Evolutionary conservation across 2,797 vertebrate genomes (phyloP).

Genomic region (Falco berigora): DNA sequence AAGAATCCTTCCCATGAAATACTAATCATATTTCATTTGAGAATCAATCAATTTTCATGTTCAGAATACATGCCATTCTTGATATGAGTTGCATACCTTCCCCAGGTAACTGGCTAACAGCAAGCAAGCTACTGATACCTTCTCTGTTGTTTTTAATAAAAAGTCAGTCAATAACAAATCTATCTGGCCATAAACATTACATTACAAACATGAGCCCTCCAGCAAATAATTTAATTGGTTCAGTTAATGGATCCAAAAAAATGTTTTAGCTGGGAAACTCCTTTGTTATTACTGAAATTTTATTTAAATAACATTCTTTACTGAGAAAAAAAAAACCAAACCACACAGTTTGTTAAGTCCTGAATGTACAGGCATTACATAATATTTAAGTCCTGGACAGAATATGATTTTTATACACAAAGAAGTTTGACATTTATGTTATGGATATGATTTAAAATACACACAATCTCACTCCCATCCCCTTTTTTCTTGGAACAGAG

Average conservation of each 20-base stretch:
- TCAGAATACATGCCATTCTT: not conserved
- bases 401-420: not conserved
- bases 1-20: not conserved
- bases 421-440: not conserved
- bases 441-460: not conserved
- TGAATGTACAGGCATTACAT: not conserved
- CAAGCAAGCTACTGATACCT: not conserved
- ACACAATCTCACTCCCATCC: not conserved
- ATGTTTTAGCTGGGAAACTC: not conserved
- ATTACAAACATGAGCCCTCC: not conserved
- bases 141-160: not conserved
- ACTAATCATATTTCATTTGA: not conserved
- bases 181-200: not conserved
- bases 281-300: not conserved
- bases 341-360: not conserved
- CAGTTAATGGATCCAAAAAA: not conserved
- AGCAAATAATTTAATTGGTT: slow-evolving; percentile 3
- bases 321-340: not conserved
- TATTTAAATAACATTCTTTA: not conserved
- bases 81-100: not conserved
- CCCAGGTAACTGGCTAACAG: not conserved
- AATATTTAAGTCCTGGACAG: not conserved
- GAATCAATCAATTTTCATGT: not conserved
- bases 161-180: slow-evolving; percentile 1
- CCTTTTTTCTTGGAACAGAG: not conserved